phyloP scores from a whole-genome alignment of 2,797 vertebrate genomes.

The Helostoma temminkii region DNA sequence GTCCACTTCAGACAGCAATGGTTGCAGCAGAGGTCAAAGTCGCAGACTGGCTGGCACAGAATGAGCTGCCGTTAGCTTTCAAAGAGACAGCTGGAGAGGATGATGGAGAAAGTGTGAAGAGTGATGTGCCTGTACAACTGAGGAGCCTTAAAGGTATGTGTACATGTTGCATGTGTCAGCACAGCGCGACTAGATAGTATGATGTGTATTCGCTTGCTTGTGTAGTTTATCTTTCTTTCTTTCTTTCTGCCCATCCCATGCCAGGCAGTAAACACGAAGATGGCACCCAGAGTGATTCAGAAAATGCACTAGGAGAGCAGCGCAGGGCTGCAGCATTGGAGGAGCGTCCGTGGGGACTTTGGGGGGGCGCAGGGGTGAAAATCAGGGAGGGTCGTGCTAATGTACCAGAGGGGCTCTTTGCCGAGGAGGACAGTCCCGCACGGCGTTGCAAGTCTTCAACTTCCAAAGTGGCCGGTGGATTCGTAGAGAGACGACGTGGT shows the following conservation, averaged over 20 bases:
- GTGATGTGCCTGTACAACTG: constrained; percentile 94
- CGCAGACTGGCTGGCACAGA: constrained; percentile 97
- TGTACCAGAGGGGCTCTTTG: constrained; percentile 91
- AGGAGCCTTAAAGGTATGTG: constrained; percentile 93
- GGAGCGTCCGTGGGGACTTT: constrained; percentile 78
- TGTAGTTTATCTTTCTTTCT: not conserved
- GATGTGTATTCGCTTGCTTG: not conserved
- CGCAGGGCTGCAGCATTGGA: constrained; percentile 85
- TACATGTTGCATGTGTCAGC: not conserved
- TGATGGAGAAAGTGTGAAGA: constrained; percentile 96
- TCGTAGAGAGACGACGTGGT: constrained; percentile 80
- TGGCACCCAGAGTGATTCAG: constrained; percentile 96
- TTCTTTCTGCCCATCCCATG: constrained; percentile 10
- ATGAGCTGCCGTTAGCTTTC: constrained; percentile 92
- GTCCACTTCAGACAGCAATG: constrained; percentile 94
- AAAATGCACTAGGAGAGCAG: constrained; percentile 90
- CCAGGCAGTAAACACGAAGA: constrained; percentile 96
- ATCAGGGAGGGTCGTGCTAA: constrained; percentile 84
- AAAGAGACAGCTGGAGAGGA: constrained; percentile 91
- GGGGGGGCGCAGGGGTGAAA: constrained; percentile 84
- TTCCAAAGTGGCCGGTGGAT: constrained; percentile 80
- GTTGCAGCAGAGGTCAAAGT: constrained; percentile 97
- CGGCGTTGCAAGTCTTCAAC: constrained; percentile 88
- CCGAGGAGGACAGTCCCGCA: constrained; percentile 91
- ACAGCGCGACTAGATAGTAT: not conserved